Evolutionary conservation across 2,888 invertebrate genomes (phyloP), one percentile per base, ranked within the genome.

Genomic region (Griposia aprilina): DNA sequence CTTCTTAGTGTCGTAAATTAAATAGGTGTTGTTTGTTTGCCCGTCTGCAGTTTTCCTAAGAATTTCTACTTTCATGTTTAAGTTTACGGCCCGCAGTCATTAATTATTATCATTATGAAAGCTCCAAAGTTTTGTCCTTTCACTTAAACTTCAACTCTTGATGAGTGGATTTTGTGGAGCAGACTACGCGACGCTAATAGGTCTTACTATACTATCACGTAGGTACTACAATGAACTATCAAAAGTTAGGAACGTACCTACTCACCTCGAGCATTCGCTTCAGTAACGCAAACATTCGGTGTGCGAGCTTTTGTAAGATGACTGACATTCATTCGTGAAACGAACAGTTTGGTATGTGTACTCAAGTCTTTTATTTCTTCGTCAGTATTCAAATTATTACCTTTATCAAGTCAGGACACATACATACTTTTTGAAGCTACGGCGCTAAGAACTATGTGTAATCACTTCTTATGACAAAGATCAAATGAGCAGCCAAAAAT

Each of bases 51-150:
- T 80, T 80, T 55, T 62, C 17, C 17, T 41, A 48, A 69, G 13
- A 70, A 30, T 4, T 30, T 48, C 4, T 63, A 55, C 7, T 55
- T 55, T n/a, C 17, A n/a, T 55, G 8, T 62, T 41, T 17, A 41
- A 57, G 17, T 52, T 20, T 15, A 17, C 50, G 13, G 62, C 48
- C 36, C 26, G 48, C 23, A 41, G 63, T 63, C 26, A 57, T 71
- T 41, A 55, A 55, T 80, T 48, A 62, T 26, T 41, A 5, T 63
- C 55, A 20, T 71, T n/a, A n/a, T n/a, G n/a, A n/a, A n/a, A 63
- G 41, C n/a, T 57, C 17, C 8, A 57, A 41, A 80, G 26, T 72
- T 62, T 60, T 36, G 30, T 20, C n/a, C 11, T n/a, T 55, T 36
- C 26, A 17, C 6, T 60, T 36, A 62, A 62, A 48, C n/a, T 57